Percentiles rank a stretch among this genome's conserved stretches.
These are phyloP conservation scores for Dipodomys merriami DNA, from an alignment of 2,113 vertebrate species.

Conservation along the genomic window DNA sequence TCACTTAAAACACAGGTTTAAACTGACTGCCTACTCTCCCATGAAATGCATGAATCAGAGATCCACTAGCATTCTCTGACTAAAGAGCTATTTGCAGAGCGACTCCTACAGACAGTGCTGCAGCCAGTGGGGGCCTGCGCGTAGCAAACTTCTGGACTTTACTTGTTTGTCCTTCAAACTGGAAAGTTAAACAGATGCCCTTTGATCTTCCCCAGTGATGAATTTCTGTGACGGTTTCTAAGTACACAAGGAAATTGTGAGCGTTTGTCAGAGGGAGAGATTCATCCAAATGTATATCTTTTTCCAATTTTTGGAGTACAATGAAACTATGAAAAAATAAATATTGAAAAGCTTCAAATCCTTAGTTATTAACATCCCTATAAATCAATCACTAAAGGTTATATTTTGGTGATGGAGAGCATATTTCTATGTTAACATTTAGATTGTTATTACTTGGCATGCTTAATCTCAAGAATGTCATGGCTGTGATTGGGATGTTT, in stretches of 20 bases:
- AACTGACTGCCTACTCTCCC: not conserved
- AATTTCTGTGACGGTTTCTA: not conserved
- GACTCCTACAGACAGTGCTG: not conserved
- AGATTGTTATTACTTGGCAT: conserved; percentile 46
- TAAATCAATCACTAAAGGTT: conserved; percentile 40
- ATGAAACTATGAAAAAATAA: not conserved
- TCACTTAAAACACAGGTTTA: not conserved
- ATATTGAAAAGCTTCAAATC: not conserved
- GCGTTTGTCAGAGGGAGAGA: not conserved
- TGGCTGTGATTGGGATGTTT: not conserved
- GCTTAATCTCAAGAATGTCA: conserved; percentile 44
- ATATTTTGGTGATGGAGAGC: not conserved
- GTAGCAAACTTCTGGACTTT: not conserved
- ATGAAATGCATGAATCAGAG: not conserved
- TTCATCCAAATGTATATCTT: not conserved
- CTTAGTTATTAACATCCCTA: not conserved
- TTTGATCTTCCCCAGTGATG: conserved; percentile 17
- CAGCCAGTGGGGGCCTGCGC: not conserved
- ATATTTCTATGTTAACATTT: conserved; percentile 47
- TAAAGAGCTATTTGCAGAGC: not conserved
- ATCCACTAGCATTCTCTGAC: not conserved
- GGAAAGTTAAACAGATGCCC: not conserved
- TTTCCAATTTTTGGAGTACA: not conserved
- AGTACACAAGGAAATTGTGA: conserved; percentile 18
- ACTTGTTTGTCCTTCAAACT: conserved; percentile 29